Evolutionary conservation across 2,888 invertebrate genomes (phyloP).

Genomic region (Apodemia duryi): DNA sequence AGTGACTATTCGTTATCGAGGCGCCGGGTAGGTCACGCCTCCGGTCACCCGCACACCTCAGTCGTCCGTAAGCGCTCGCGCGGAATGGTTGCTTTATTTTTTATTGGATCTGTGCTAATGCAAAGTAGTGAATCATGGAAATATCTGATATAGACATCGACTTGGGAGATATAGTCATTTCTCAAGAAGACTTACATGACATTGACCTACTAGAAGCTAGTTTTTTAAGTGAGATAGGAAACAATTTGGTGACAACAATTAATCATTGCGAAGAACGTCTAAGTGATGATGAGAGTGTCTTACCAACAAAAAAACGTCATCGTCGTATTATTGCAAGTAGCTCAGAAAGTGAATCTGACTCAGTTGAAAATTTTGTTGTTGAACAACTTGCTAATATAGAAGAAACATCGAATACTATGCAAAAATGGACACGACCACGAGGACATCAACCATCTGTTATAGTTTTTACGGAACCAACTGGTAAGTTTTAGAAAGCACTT

Average conservation of each 20-base stretch:
- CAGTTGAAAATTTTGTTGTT: neutral
- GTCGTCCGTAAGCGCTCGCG: neutral
- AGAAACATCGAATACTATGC: neutral
- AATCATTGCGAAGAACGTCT: neutral
- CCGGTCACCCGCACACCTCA: neutral
- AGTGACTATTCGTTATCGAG: neutral
- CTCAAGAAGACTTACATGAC: neutral
- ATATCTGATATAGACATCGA: too few species aligned
- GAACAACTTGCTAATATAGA: neutral
- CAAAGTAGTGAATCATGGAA: neutral
- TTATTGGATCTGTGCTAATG: neutral
- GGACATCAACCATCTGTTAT: neutral
- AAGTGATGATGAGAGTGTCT: neutral
- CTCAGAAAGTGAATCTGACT: neutral
- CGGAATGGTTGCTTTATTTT: too few species aligned
- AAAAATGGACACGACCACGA: neutral
- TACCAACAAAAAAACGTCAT: neutral
- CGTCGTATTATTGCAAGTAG: neutral
- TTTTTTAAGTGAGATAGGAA: neutral
- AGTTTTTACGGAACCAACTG: neutral
- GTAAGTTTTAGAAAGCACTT: too few species aligned
- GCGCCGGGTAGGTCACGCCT: neutral
- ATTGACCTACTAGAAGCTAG: conserved; percentile 3
- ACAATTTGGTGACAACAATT: neutral
- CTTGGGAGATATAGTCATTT: neutral